A percentile compares a stretch with the other conserved stretches of the same genome.
phyloP scores from a whole-genome alignment of 2,888 invertebrate genomes.

The Folsomia candida region DNA sequence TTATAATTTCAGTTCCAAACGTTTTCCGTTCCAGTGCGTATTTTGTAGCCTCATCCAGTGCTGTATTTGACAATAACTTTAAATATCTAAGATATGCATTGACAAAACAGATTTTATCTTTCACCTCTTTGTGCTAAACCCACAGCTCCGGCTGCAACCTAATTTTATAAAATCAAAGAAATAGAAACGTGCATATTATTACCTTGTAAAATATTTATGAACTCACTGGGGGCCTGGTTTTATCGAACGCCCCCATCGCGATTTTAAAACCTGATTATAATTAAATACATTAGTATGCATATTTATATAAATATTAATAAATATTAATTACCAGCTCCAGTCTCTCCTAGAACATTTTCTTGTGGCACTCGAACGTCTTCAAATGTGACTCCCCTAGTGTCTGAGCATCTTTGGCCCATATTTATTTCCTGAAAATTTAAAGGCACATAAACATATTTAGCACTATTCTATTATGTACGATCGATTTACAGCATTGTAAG shows the following conservation, averaged over 20 bases:
- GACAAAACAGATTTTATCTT: neutral
- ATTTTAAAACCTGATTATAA: slow-evolving; percentile 78
- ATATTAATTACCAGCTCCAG: slow-evolving; percentile 66
- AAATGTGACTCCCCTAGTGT: slow-evolving; percentile 92
- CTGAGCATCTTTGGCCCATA: slow-evolving; percentile 95
- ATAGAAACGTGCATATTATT: neutral
- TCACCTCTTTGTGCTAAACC: slow-evolving; percentile 76
- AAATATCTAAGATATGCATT: neutral
- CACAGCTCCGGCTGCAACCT: slow-evolving; percentile 75
- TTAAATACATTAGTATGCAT: neutral
- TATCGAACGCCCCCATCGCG: slow-evolving; percentile 70
- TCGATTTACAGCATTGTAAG: too few relatives aligned
- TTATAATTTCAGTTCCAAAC: slow-evolving; percentile 78
- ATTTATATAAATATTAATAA: neutral
- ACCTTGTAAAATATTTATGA: too few relatives aligned
- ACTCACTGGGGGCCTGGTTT: slow-evolving; percentile 37
- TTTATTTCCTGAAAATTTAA: slow-evolving; percentile 68
- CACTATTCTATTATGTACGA: too few relatives aligned
- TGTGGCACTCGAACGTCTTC: slow-evolving; percentile 94
- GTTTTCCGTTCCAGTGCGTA: slow-evolving; percentile 90
- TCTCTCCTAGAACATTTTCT: slow-evolving; percentile 80
- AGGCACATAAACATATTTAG: neutral
- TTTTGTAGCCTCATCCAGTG: slow-evolving; percentile 87
- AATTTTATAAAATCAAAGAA: neutral
- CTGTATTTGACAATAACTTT: slow-evolving; percentile 52